Evolutionary conservation across 1,140 invertebrate species (phyloP), one percentile per base, ranked within the genome.

Genomic region (Zophobas morio): DNA sequence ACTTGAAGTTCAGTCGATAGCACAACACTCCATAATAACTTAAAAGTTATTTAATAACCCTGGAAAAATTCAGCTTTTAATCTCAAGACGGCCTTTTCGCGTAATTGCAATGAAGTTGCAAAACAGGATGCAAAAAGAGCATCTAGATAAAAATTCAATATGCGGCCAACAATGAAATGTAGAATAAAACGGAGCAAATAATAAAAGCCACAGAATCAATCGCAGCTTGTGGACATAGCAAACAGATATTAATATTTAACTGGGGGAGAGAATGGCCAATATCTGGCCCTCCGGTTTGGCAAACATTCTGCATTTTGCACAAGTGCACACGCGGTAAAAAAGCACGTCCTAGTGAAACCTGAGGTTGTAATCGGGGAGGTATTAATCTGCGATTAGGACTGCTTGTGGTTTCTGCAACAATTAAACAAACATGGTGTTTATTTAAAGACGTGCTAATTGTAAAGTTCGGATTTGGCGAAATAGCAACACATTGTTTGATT

Each of bases 171-270:
- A 81, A 83, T 82, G 76, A 79, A 79, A 82, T 81, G 76, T 76
- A 79, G 82, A 83, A 82, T 83, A 81, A 81, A 82, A 78, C 71
- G 75, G 75, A 76, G 77, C 79, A 84, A 82, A 82, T 82, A 84
- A 79, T 80, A 79, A 82, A 84, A 71, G 73, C 81, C 81, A 78
- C 79, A 76, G 79, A 82, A 84, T 84, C 82, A 84, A 84, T 84
- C 81, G 82, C 75, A 76, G 78, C 76, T 81, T 84, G 82, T 84
- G 79, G 82, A 82, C 81, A 84, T 71, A 82, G 78, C 81, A 84
- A 84, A 84, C 82, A 84, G 81, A 84, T 81, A 84, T 84, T 84
- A 84, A 82, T 84, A 82, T 84, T 84, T 82, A 82, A 82, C 78
- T 20, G 57, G 77, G 80, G 77, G 6, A 57, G 72, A 42, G 49